Evolutionary conservation across 2,113 vertebrate species (phyloP), one percentile per base, ranked within the genome.

Genomic region (Perca flavescens): DNA sequence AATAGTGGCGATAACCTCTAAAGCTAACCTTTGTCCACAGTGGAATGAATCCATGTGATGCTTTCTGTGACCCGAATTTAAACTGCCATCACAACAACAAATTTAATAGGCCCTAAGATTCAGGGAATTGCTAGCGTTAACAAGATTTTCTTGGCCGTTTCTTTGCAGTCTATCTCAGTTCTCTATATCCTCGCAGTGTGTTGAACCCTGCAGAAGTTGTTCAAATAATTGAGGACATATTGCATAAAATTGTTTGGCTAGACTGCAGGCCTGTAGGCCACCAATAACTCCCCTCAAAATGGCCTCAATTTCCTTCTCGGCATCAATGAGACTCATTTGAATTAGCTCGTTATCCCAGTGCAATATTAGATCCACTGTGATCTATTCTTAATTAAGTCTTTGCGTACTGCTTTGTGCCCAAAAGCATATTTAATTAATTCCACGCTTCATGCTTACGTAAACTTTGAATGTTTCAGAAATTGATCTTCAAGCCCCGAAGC

Each of bases 401-500:
- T 10, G 65, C n/a, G 6, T 60, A 62, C 47, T 22, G 62, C 79
- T 83, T 57, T 77, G 56, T 56, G 77, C 65, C 79, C 54, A 43
- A 54, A 50, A 84, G 49, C 70, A 56, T 54, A 43, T 88, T 68
- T 43, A 53, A 75, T n/a, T n/a, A n/a, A 46, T 80, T 31, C 49
- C 21, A 58, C 77, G 28, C 28, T 28, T 28, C 28, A 25, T 49
- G 17, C 75, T 77, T 17, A 77, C 65, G n/a, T 74, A 52, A 91
- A 80, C 72, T 61, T 56, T 40, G 4, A 49, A 82, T 92, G 63
- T 88, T 95, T 74, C 92, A 96, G 95, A 96, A 95, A 92, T 88
- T 95, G 82, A 95, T 94, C 93, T 96, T 96, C 92, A 95, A 94
- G 89, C 65, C 94, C 31, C 76, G 94, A 40, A 89, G 90, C 88